A percentile compares a stretch with the other conserved stretches of the same genome.
Conservation (phyloP, 2,888 invertebrate species). For the Pimpla rufipes region DNA sequence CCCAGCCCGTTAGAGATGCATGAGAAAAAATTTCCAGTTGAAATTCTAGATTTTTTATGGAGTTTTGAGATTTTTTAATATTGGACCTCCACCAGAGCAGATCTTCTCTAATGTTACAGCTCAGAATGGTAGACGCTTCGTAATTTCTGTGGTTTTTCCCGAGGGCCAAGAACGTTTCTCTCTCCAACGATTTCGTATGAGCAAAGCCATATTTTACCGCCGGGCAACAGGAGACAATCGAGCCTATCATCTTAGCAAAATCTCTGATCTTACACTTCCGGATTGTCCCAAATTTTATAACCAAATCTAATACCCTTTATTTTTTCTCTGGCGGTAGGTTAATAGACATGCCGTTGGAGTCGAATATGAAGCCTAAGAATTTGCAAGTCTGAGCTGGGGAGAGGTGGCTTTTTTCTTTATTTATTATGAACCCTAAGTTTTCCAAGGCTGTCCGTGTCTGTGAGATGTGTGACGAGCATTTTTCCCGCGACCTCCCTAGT, state of each 20-base stretch:
- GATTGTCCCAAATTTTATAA: conserved; percentile 24
- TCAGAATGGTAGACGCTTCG: background rate
- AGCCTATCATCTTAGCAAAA: conserved; percentile 64
- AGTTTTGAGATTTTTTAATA: background rate
- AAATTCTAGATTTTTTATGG: conserved; percentile 7
- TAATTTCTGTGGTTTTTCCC: conserved; percentile 47
- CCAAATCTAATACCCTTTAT: conserved; percentile 9
- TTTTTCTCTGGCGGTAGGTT: conserved; percentile 51
- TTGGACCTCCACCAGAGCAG: background rate
- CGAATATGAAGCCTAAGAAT: no score
- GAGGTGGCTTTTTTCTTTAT: conserved; percentile 28
- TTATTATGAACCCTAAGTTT: conserved; percentile 46
- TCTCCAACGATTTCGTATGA: conserved; percentile 55
- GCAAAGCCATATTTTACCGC: conserved; percentile 56
- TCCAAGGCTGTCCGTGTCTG: conserved; percentile 8
- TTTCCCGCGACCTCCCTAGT: conserved; percentile 39
- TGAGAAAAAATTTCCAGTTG: conserved; percentile 57
- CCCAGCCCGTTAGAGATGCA: conserved; percentile 51
- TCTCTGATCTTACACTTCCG: conserved; percentile 55
- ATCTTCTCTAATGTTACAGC: background rate
- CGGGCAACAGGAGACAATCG: conserved; percentile 58
- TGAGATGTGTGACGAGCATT: conserved; percentile 27
- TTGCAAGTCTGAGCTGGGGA: no score
- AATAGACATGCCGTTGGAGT: conserved; percentile 28
- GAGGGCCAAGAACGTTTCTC: conserved; percentile 49